phyloP scores from a whole-genome alignment of 1,140 invertebrate species.

The Zaprionus kolodkinae region DNA sequence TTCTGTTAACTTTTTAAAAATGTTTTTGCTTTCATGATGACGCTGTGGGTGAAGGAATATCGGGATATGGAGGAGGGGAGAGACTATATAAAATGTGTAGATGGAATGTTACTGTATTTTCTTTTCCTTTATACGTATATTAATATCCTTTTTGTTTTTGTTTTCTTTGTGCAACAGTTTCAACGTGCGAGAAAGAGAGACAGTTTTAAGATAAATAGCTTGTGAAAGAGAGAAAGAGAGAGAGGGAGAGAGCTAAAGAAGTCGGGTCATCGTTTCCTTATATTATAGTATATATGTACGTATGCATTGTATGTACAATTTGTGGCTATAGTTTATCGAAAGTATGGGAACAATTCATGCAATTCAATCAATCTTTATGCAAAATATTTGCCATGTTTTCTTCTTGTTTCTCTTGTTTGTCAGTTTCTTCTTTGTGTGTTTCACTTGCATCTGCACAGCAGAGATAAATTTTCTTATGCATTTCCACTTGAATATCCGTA shows the following conservation, averaged over 20 bases:
- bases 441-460: slow-evolving; percentile 80
- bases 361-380: slow-evolving; percentile 13
- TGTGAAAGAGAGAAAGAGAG: slow-evolving; percentile 3
- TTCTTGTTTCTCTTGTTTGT: slow-evolving; percentile 7
- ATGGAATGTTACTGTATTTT: slow-evolving; percentile 21
- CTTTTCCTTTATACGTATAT: slow-evolving; percentile 14
- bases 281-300: slow-evolving; percentile 1
- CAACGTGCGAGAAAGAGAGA: slow-evolving; percentile 10
- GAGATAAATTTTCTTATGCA: slow-evolving; percentile 53
- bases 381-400: slow-evolving; percentile 48
- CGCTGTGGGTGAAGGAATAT: neutral
- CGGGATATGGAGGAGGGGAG: neutral
- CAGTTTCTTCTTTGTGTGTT: slow-evolving; percentile 33
- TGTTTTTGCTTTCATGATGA: slow-evolving; percentile 18
- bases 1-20: slow-evolving; percentile 36
- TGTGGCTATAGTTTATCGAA: slow-evolving; percentile 16
- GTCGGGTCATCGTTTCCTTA: slow-evolving; percentile 6
- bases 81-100: neutral
- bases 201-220: neutral
- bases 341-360: neutral
- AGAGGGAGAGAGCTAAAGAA: slow-evolving; percentile 9
- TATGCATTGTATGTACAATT: slow-evolving; percentile 28
- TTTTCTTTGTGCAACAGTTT: slow-evolving; percentile 25
- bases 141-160: neutral
- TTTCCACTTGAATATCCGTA: slow-evolving; percentile 36